Conservation (phyloP, 2,113 vertebrate species). For the Corythoichthys intestinalis region DNA sequence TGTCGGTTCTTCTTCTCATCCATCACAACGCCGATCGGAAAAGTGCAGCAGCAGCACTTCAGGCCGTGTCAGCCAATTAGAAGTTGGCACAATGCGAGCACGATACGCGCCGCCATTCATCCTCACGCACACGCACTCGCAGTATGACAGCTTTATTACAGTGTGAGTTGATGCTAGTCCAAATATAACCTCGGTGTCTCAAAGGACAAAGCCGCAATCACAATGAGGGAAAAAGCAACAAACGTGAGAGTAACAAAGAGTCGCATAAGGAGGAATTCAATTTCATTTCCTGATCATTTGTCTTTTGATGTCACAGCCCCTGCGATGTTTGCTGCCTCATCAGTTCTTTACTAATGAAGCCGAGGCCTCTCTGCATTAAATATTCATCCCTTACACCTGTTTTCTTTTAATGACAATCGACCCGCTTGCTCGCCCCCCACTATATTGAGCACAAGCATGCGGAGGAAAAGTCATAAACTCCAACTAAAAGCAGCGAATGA, state of each 20-base stretch:
- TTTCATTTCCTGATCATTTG: background rate
- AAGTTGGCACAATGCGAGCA: constrained; percentile 45
- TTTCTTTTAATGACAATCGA: constrained; percentile 63
- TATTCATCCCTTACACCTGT: constrained; percentile 58
- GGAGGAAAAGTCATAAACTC: constrained; percentile 27
- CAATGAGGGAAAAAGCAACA: background rate
- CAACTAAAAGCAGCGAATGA: constrained; percentile 43
- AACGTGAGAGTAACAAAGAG: background rate
- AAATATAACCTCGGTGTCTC: constrained; percentile 57
- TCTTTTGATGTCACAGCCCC: background rate
- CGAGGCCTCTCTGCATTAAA: constrained; percentile 37
- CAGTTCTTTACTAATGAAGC: constrained; percentile 23
- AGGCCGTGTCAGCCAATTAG: constrained; percentile 64
- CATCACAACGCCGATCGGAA: constrained; percentile 56
- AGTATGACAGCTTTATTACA: constrained; percentile 60
- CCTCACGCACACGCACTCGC: constrained; percentile 17
- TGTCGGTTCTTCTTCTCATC: constrained; percentile 6
- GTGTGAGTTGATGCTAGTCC: constrained; percentile 46
- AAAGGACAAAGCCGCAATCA: background rate
- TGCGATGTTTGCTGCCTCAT: background rate
- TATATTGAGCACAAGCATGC: constrained; percentile 24
- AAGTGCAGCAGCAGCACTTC: constrained; percentile 70
- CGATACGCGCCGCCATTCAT: constrained; percentile 64
- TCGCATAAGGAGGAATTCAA: background rate
- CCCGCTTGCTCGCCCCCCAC: constrained; percentile 11